These are phyloP conservation scores for Nomada goodeniana DNA, from an alignment of 2,888 invertebrate species.

Conservation along the genomic window DNA sequence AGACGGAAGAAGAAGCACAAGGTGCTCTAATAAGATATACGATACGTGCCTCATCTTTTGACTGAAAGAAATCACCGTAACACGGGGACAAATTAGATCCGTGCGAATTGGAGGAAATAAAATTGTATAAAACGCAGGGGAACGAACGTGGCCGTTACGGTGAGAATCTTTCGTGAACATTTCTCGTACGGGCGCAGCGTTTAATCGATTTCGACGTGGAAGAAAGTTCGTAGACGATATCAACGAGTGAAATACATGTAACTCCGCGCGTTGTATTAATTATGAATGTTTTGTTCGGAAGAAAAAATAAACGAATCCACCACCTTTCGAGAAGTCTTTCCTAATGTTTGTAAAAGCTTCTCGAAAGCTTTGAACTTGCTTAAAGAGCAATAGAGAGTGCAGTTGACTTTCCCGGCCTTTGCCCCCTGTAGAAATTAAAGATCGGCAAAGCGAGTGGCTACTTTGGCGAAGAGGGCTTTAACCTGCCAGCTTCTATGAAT, in stretches of 20 bases:
- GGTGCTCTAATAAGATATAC: slow-evolving; percentile 53
- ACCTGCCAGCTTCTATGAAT: background rate
- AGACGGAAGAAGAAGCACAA: slow-evolving; percentile 34
- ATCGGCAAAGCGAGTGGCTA: slow-evolving; percentile 2
- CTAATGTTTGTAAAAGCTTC: background rate
- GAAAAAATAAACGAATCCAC: background rate
- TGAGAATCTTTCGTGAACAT: background rate
- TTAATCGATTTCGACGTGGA: background rate
- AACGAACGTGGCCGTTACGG: background rate
- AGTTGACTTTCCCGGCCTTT: background rate
- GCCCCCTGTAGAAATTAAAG: background rate
- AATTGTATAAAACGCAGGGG: background rate
- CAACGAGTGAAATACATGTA: too few species aligned
- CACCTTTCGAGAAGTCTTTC: background rate
- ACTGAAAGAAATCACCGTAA: slow-evolving; percentile 49
- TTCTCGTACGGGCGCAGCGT: background rate
- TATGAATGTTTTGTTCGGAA: background rate
- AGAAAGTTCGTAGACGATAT: too few species aligned
- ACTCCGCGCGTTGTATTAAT: too few species aligned
- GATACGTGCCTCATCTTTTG: slow-evolving; percentile 38
- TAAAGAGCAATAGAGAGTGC: background rate
- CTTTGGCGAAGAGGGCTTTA: slow-evolving; percentile 11
- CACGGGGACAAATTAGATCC: slow-evolving; percentile 40
- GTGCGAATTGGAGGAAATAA: background rate
- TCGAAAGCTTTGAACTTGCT: background rate